These are phyloP conservation scores for Diploptera punctata DNA, from an alignment of 2,888 invertebrate species.

Conservation along the genomic window DNA sequence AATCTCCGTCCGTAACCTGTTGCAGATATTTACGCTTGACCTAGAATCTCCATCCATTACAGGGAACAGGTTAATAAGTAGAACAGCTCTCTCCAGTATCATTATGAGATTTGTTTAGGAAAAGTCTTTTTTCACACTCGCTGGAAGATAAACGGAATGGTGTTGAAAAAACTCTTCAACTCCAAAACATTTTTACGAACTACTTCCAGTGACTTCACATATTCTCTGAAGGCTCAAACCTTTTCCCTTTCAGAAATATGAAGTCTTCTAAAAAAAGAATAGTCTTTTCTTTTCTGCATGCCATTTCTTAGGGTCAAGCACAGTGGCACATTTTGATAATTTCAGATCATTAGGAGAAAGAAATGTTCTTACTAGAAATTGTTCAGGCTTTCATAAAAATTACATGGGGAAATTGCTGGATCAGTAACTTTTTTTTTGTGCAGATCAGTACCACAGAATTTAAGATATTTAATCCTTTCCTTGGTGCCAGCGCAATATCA, in stretches of 20 bases:
- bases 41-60: too few species aligned
- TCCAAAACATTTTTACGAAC: not conserved
- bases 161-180: not conserved
- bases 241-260: not conserved
- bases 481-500: too few species aligned
- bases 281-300: too few species aligned
- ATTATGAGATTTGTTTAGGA: not conserved
- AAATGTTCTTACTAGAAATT: not conserved
- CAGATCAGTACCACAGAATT: too few species aligned
- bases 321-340: not conserved
- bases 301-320: not conserved
- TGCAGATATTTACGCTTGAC: too few species aligned
- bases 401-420: not conserved
- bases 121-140: not conserved
- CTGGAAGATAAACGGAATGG: not conserved
- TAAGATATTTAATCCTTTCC: too few species aligned
- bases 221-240: not conserved
- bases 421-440: too few species aligned
- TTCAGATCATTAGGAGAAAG: too few species aligned
- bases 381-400: not conserved
- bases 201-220: not conserved
- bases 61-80: not conserved
- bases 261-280: not conserved
- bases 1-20: too few species aligned
- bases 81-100: not conserved